phyloP scores from a whole-genome alignment of 1,140 invertebrate genomes.

The Agraylea sexmaculata region DNA sequence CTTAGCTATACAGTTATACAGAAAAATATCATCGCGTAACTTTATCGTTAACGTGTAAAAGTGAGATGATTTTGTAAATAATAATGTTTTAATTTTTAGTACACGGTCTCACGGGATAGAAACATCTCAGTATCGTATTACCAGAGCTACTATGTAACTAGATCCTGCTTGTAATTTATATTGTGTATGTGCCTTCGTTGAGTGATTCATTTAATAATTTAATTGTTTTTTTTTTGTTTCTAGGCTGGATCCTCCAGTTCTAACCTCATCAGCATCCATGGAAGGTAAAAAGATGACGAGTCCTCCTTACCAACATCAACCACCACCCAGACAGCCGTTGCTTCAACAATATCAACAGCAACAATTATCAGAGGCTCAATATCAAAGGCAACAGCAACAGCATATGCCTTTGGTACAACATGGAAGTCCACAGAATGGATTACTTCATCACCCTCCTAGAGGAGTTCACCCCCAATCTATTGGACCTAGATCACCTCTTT shows the following conservation, averaged over 20 bases:
- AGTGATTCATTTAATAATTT: conserved; percentile 2
- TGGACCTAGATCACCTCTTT: conserved; percentile 36
- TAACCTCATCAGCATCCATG: conserved; percentile 49
- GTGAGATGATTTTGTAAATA: too few species aligned
- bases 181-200: conserved; percentile 22
- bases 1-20: too few species aligned
- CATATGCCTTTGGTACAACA: too few species aligned
- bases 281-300: conserved; percentile 53
- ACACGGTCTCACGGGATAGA: conserved; percentile 2
- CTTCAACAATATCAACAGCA: conserved; percentile 37
- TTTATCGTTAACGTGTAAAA: too few species aligned
- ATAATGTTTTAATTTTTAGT: too few species aligned
- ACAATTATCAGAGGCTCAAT: conserved; percentile 33
- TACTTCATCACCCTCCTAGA: conserved; percentile 35
- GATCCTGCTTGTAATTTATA: conserved; percentile 20
- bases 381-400: conserved; percentile 35
- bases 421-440: conserved; percentile 36
- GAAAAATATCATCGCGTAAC: too few species aligned
- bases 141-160: conserved; percentile 24
- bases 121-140: conserved; percentile 16
- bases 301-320: conserved; percentile 32
- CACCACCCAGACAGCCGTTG: conserved; percentile 36
- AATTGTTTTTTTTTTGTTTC: conserved; percentile 25
- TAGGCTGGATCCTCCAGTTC: conserved; percentile 57
- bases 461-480: conserved; percentile 34